Base-by-base conservation (phyloP, 2,888 invertebrate species). In the Dioctria rufipes region DNA sequence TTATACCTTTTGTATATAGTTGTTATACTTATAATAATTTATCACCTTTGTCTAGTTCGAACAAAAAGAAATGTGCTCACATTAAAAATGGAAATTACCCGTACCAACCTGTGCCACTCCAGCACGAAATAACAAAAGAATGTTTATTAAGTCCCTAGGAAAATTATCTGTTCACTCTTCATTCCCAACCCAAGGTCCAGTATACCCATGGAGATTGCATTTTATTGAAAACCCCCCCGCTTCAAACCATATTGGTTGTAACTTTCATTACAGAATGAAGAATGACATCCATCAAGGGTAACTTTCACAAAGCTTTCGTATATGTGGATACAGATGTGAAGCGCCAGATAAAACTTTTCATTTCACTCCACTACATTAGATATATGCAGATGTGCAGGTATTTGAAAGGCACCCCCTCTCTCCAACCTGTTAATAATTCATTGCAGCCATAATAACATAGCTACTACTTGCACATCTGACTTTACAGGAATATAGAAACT, bases 341-440 rank as follows among this genome's bases (percentile, higher is more conserved):
- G 73, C 25, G 54, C 43, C 73, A 58, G 73, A 73, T 73, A 73
- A 73, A 73, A 73, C 54, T 73, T 73, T 54, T 73, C 73, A 73
- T 73, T 73, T 73, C 73, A 73, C 42, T 73, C 58, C 25, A 42
- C 13, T 6, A 73, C 73, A 73, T 73, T 73, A 73, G 73, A 54
- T 73, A 25, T 73, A 42, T 40, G 42, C 25, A 25, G 25, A 25
- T 54, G 73, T 73, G 40, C 42, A 25, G 25, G 25, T 25, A 58
- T 58, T 37, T 73, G 58, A 73, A 73, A 73, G 37, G 40, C 60
- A 73, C n/a, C 60, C 67, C 25, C 25, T 25, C 25, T 25, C 25
- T 25, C 25, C 25, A 25, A 1, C 25, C 25, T 25, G 1, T n/a
- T 54, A 73, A 60, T 73, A 73, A 60, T 73, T 73, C 69, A 69